Evolutionary conservation across 2,888 invertebrate genomes (phyloP), one percentile per base, ranked within the genome.

Genomic region (Drosophila pseudotakahashii): DNA sequence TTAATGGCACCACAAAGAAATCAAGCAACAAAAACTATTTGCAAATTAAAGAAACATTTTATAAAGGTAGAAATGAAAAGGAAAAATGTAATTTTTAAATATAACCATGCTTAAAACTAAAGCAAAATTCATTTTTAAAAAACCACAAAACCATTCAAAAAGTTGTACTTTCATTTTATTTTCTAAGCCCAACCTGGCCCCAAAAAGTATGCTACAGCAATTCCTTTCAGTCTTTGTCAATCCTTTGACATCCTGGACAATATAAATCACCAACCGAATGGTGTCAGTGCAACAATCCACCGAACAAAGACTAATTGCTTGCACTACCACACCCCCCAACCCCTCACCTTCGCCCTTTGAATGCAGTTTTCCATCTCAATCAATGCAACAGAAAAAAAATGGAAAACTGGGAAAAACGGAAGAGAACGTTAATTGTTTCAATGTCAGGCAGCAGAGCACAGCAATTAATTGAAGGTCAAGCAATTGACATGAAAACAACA

Each of bases 401-500:
- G 36, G 10, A 16, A 45, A 45, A 13, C 13, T 13, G 2, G 13
- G 16, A 11, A 44, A 37, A 66, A 19, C 7, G 50, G 14, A 16
- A 23, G 32, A 23, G 45, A n/a, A 16, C 34, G 54, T 72, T 73
- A 73, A 73, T 74, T 72, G 67, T 74, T 77, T 79, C 87, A 88
- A 83, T 88, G 89, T 52, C 89, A 80, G 87, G 72, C 79, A 54
- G 26, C 26, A 39, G 60, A 63, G 50, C 55, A 57, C 34, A 71
- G 74, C 67, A 86, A 76, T 69, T 63, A 75, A 71, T 71, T 72
- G 84, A 89, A 84, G 83, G 83, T 83, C 89, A 86, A 83, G 81
- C 70, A 66, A 87, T 75, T 59, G 73, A 77, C 83, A 71, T 55
- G 73, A 77, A 64, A 45, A n/a, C 52, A 66, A 68, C 50, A 47